Base-by-base conservation (phyloP, 2,797 vertebrate genomes). In the Pseudopleuronectes americanus region DNA sequence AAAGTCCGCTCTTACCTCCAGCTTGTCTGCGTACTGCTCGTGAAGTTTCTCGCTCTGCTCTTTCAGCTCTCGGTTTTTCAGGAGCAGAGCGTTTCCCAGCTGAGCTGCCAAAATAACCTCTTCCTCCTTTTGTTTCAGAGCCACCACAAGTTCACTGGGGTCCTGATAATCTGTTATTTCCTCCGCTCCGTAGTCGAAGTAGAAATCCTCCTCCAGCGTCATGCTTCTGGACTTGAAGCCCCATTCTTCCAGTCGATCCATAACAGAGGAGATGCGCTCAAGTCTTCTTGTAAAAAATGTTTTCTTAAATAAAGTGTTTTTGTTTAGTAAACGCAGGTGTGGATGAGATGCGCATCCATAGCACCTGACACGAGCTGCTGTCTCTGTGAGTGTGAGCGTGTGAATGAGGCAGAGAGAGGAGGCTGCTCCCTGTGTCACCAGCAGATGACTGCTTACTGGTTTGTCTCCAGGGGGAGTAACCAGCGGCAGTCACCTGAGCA, bases 41-140 rank as follows among this genome's bases (percentile, higher is more conserved):
- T 93, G 88, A 8, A 94, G 83, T 63, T 83, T 75, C 3, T 90
- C 88, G 69, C 83, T 89, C 68, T 91, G 80, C 24, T 94, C 92
- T 52, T 94, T 95, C 21, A 95, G 24, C 79, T 94, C 91, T 28
- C 89, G 88, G 84, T 95, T 95, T 74, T 95, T 93, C 82, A 93
- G 75, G 17, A 95, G 94, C 71, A 95, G 85, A 5, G 93, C 93
- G 69, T 94, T 95, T 71, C 95, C 95, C 89, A 95, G 89, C 89
- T 93, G 88, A 24, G 94, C 95, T 41, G 95, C 95, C 88, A 95
- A 85, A 85, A 95, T 79, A 78, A 95, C 90, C 77, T 95, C 94
- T 90, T 95, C 94, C 87, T 95, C 93, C 87, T 94, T 95, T 89
- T 93, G 93, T 89, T 94, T 93, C 41, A 95, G 26, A 53, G 93